Evolutionary conservation across 2,113 vertebrate species (phyloP).

Genomic region (Dunckerocampus dactyliophorus): DNA sequence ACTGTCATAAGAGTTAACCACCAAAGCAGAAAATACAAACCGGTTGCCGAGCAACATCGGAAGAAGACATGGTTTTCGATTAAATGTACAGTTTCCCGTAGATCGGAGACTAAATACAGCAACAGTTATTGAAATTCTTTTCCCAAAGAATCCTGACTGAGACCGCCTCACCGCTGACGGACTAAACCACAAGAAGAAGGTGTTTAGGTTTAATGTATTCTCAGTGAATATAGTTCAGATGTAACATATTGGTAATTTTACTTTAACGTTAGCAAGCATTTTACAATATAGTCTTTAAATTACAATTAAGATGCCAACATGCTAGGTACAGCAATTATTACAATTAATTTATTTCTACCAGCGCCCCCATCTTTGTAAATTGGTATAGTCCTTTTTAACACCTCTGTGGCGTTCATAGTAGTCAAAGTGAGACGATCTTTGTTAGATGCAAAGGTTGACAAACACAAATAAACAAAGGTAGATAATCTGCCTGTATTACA

Average conservation of each 20-base stretch:
- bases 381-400: constrained; percentile 42
- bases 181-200: constrained; percentile 27
- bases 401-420: constrained; percentile 7
- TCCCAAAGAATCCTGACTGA: background rate
- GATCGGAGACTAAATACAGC: background rate
- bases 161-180: constrained; percentile 39
- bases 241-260: background rate
- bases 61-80: constrained; percentile 61
- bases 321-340: too few relatives aligned
- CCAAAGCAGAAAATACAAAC: constrained; percentile 42
- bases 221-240: background rate
- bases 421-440: constrained; percentile 1
- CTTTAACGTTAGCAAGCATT: background rate
- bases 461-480: too few relatives aligned
- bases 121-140: constrained; percentile 6
- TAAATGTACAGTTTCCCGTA: background rate
- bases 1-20: constrained; percentile 12
- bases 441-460: background rate
- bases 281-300: background rate
- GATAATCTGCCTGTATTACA: too few relatives aligned
- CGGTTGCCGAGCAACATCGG: constrained; percentile 70
- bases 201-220: background rate
- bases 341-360: background rate
- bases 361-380: constrained; percentile 6
- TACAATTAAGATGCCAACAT: too few relatives aligned